A percentile compares a stretch with the other conserved stretches of the same genome.
Evolutionary conservation across 2,888 invertebrate genomes (phyloP).

Genomic region (Ormyrus pomaceus): DNA sequence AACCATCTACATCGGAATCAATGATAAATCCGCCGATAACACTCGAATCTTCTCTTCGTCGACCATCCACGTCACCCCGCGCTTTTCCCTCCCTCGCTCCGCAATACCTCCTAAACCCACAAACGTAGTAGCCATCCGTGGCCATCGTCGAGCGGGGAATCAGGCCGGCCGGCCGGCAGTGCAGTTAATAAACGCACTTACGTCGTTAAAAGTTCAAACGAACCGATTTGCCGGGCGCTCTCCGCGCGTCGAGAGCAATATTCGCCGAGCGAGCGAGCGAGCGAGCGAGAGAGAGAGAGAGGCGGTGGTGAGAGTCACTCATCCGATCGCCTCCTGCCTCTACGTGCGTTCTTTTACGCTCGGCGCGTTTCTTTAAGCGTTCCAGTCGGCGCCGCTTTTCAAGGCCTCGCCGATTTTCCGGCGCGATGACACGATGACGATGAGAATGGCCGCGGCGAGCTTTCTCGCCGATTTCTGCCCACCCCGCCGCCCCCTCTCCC

Average conservation of each 20-base stretch:
- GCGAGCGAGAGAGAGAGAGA: background rate
- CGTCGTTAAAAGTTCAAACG: conserved; percentile 52
- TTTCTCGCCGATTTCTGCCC: conserved; percentile 1
- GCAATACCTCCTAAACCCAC: too few relatives aligned
- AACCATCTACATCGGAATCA: too few relatives aligned
- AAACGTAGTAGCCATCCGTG: background rate
- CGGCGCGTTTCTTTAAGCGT: conserved; percentile 25
- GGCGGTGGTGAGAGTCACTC: conserved; percentile 50
- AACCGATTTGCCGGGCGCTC: conserved; percentile 42
- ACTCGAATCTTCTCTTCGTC: too few relatives aligned
- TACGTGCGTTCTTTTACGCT: conserved; percentile 32
- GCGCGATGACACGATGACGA: conserved; percentile 51
- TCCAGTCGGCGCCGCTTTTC: conserved; percentile 44
- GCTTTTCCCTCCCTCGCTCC: too few relatives aligned
- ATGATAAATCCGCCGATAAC: too few relatives aligned
- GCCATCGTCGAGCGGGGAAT: conserved; percentile 51
- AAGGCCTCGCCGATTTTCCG: conserved; percentile 57
- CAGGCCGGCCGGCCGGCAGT: conserved; percentile 5
- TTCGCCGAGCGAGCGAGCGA: conserved; percentile 47
- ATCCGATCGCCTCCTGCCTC: conserved; percentile 37
- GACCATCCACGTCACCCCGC: too few relatives aligned
- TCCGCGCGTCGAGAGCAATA: background rate
- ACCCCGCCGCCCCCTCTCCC: too few relatives aligned
- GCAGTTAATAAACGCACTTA: conserved; percentile 41
- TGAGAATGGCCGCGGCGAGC: conserved; percentile 24